A percentile compares a stretch with the other conserved stretches of the same genome.
phyloP scores from a whole-genome alignment of 2,888 invertebrate species.

The Drosophila affinis region DNA sequence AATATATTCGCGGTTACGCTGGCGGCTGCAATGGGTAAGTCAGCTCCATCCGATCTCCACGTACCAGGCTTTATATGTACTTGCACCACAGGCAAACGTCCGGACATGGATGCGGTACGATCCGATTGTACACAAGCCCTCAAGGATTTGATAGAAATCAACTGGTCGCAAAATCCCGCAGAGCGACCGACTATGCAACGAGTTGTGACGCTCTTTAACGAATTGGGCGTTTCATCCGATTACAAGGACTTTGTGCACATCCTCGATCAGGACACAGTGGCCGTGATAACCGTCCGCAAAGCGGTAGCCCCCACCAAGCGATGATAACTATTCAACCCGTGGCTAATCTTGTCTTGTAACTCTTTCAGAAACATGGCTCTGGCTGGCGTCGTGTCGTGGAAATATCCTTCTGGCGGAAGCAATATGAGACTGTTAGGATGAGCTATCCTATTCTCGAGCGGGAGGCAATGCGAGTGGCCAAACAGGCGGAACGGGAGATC shows the following conservation, averaged over 20 bases:
- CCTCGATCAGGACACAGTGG: constrained; percentile 5
- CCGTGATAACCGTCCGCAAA: constrained; percentile 15
- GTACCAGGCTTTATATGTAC: neutral
- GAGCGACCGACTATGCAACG: neutral
- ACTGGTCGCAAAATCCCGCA: constrained; percentile 4
- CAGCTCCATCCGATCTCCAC: neutral
- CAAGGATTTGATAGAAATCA: constrained; percentile 1
- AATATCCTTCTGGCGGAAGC: constrained; percentile 4
- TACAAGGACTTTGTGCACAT: constrained; percentile 15
- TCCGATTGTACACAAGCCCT: constrained; percentile 25
- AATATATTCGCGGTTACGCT: neutral
- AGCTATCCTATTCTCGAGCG: constrained; percentile 7
- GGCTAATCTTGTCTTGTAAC: neutral
- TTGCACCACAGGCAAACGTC: neutral
- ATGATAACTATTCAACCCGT: too few relatives aligned
- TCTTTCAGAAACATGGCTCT: neutral
- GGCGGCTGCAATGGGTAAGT: constrained; percentile 9
- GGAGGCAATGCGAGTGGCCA: neutral
- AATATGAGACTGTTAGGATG: neutral
- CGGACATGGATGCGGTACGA: constrained; percentile 1
- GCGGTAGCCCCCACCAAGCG: neutral
- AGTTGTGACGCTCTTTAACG: neutral
- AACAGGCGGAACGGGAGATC: constrained; percentile 1
- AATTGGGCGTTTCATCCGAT: neutral
- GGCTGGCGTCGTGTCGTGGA: constrained; percentile 4